These are phyloP conservation scores for Conger conger DNA, from an alignment of 2,113 vertebrate species.

Conservation along the genomic window DNA sequence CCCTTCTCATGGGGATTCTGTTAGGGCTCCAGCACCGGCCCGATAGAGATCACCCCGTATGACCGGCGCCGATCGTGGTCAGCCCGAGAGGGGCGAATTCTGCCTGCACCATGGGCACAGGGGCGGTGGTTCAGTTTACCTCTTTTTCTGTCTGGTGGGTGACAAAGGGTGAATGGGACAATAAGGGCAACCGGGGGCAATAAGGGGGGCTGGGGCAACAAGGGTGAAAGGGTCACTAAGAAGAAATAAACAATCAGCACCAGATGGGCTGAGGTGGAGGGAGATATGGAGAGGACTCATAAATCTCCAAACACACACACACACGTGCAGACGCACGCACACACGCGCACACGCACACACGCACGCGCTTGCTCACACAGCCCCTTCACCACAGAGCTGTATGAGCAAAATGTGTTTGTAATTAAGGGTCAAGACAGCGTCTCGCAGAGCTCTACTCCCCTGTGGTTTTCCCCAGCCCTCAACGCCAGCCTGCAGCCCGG, in stretches of 20 bases:
- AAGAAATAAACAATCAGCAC: not conserved
- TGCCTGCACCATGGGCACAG: not conserved
- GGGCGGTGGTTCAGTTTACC: not conserved
- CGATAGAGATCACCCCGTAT: not conserved
- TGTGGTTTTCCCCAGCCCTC: not conserved
- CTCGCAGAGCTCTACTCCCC: not conserved
- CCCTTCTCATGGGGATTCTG: not conserved
- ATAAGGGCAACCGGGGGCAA: too few species aligned
- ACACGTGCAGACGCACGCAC: not conserved
- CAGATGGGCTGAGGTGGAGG: not conserved
- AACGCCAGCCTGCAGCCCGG: not conserved
- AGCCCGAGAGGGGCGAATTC: not conserved
- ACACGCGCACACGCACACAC: not conserved
- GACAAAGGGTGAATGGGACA: not conserved
- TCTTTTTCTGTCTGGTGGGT: not conserved
- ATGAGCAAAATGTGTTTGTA: conserved; percentile 42
- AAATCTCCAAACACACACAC: not conserved
- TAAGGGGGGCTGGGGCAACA: not conserved
- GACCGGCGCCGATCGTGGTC: not conserved
- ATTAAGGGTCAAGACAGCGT: conserved; percentile 34
- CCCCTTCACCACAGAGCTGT: conserved; percentile 26
- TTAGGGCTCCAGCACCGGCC: not conserved
- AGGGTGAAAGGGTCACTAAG: not conserved
- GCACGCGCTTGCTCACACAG: not conserved
- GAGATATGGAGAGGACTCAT: not conserved